Evolutionary conservation across 1,140 invertebrate species (phyloP), one percentile per base, ranked within the genome.

Genomic region (Atta texana): DNA sequence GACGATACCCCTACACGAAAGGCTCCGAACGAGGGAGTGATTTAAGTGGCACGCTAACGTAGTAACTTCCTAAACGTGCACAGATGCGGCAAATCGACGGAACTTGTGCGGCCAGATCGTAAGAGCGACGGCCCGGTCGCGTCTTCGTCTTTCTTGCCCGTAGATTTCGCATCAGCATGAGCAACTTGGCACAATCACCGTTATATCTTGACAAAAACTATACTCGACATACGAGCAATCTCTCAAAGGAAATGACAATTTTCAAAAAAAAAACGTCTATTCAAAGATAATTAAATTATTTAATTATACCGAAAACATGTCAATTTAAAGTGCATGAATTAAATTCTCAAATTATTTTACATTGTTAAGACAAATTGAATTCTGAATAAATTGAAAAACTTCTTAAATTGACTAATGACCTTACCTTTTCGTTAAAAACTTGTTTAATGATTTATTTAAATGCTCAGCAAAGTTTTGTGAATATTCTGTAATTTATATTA

Each of bases 41-140:
- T 94, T 94, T 94, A 94, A 95, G 94, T 91, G 66, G 89, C 87
- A 91, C 90, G 85, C 91, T 92, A 94, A 94, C 92, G 89, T 92
- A 94, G 92, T 92, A 95, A 95, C 91, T 94, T 93, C 89, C 87
- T 77, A 87, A 72, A 91, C 88, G 89, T 76, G 92, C 94, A 93
- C 95, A 95, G 95, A 95, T 95, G 95, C 94, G 93, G 93, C 93
- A 94, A 95, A 95, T 95, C 94, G 94, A 95, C 94, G 92, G 84
- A 95, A 95, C 91, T 95, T 94, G 89, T 78, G 85, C 91, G 91
- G 89, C 90, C 90, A 90, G 90, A 92, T 92, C 91, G 90, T 92
- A 93, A 93, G 91, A 90, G 51, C 59, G n/a, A 12, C 24, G 24
- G 72, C 34, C 24, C 76, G 28, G 31, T 80, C 71, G 71, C 55